phyloP scores from a whole-genome alignment of 2,888 invertebrate genomes.

The Limnephilus marmoratus region DNA sequence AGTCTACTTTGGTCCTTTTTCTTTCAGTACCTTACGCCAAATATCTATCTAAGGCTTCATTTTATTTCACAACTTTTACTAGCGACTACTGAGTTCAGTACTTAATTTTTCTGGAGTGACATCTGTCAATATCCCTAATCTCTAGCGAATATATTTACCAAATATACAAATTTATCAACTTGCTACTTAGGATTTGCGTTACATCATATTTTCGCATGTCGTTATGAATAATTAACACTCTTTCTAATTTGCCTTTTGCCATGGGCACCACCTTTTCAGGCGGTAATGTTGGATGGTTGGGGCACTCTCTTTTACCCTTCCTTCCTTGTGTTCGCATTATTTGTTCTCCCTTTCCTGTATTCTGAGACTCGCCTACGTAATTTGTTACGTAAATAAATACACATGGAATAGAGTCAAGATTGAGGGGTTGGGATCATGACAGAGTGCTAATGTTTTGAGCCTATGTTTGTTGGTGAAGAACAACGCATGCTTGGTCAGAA shows the following conservation, averaged over 20 bases:
- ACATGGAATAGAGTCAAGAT: background rate
- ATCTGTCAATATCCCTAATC: too few relatives aligned
- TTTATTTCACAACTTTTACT: too few relatives aligned
- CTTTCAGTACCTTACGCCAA: too few relatives aligned
- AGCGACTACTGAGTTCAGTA: too few relatives aligned
- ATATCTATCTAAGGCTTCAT: too few relatives aligned
- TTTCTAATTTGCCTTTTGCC: background rate
- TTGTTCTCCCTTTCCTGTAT: background rate
- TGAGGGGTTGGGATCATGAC: background rate
- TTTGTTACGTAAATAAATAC: background rate
- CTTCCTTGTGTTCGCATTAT: background rate
- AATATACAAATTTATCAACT: background rate
- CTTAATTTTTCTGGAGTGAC: too few relatives aligned
- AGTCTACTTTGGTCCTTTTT: too few relatives aligned
- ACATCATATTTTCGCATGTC: background rate
- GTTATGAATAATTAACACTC: background rate
- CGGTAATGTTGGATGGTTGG: background rate
- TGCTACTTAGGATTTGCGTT: background rate
- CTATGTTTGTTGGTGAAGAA: background rate
- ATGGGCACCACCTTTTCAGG: background rate
- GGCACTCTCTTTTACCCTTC: background rate
- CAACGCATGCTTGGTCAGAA: background rate
- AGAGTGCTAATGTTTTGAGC: background rate
- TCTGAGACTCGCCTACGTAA: background rate
- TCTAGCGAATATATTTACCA: background rate